Conservation (phyloP, 2,888 invertebrate genomes). For the Endotricha flammealis region DNA sequence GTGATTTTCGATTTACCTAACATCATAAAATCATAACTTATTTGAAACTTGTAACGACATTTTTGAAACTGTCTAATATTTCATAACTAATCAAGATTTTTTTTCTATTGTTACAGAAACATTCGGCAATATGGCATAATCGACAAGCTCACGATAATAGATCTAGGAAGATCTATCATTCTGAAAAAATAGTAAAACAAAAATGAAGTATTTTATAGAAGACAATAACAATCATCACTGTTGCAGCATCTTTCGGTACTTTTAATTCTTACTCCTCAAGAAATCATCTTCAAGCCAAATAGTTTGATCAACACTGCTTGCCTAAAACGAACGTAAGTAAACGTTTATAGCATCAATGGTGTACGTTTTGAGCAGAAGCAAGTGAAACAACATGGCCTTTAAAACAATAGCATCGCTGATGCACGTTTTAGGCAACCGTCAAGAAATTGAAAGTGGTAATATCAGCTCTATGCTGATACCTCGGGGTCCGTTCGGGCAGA, state of each 20-base stretch:
- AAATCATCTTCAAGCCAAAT: background rate
- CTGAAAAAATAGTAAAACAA: too few species aligned
- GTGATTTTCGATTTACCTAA: too few species aligned
- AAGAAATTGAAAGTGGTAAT: conserved; percentile 19
- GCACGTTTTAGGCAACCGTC: background rate
- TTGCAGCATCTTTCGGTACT: conserved; percentile 10
- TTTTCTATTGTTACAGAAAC: too few species aligned
- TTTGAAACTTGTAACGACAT: too few species aligned
- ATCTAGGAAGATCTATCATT: too few species aligned
- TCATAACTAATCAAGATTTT: too few species aligned
- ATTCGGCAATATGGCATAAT: too few species aligned
- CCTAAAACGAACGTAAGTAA: background rate
- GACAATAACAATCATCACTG: conserved; percentile 4
- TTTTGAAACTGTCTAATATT: too few species aligned
- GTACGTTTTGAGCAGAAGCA: background rate
- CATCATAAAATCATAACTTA: too few species aligned
- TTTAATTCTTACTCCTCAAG: background rate
- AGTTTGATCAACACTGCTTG: background rate
- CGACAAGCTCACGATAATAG: too few species aligned
- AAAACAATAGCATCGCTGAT: background rate
- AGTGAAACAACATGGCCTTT: background rate
- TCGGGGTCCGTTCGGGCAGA: conserved; percentile 54
- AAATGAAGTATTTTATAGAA: too few species aligned
- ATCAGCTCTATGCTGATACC: conserved; percentile 40
- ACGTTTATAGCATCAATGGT: background rate